Base-by-base conservation (phyloP, 2,797 vertebrate species). In the Echeneis naucrates region DNA sequence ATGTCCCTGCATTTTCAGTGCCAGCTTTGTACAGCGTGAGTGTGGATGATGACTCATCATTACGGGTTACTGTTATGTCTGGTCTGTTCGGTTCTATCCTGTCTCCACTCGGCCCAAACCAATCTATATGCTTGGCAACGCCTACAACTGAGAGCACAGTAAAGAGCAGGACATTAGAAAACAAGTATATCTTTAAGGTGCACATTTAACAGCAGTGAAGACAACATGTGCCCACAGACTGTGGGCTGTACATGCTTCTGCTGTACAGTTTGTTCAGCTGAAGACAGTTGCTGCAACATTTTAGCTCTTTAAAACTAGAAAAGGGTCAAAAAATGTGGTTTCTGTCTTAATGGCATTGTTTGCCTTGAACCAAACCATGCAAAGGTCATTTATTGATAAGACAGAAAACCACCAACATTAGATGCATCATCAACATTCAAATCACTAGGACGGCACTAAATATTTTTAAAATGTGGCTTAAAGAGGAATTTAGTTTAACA, bases 1-100 rank as follows among this genome's bases (percentile, higher is more conserved):
- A 99, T 21, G 96, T 96, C 75, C 98, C 98, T 0, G 96, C 97
- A 1, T 97, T 96, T 1, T 98, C 96, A 0, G 95, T 95, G 70
- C 95, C 93, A 40, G 96, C 97, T 0, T 96, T 97, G 90, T 99
- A 99, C 91, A 99, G 95, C 54, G 97, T 99, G 83, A 99, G 98
- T 1, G 95, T 98, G 68, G 97, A 97, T 0, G 97, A 96, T 27
- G 93, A 94, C 69, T 97, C 97, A n/a, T 98, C 97, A 0, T 96
- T 97, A 38, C 94, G 95, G 73, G 95, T 93, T 75, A 97, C 97
- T 0, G 96, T 97, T 90, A 99, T 94, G 81, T 96, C 96, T 81
- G 96, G 96, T 75, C 96, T 95, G 92, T 96, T 96, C 0, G 93
- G 94, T 13, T 91, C 95, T 83, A 99, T 95, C 86, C 95, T 94